Conservation (phyloP, 2,797 vertebrate species). For the Gastrophryne carolinensis region DNA sequence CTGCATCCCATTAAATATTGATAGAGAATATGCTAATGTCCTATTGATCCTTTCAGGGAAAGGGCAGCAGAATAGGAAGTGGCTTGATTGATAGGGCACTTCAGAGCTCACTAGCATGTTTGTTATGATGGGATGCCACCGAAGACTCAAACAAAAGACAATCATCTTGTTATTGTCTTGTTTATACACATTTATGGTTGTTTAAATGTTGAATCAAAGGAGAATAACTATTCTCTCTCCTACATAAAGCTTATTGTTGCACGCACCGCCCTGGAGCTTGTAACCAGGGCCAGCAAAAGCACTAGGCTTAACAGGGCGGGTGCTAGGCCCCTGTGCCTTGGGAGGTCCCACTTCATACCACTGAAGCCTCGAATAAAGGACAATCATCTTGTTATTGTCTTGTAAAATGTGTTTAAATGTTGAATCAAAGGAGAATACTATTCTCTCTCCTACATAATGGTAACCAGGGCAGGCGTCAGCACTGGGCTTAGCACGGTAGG, state of each 20-base stretch:
- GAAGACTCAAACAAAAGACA: conserved; percentile 9
- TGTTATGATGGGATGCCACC: conserved; percentile 55
- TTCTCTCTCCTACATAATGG: too few species aligned
- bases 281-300: too few species aligned
- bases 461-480: too few species aligned
- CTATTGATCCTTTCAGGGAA: conserved; percentile 75
- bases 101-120: conserved; percentile 64
- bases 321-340: too few species aligned
- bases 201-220: neutral
- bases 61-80: conserved; percentile 64
- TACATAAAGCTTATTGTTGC: too few species aligned
- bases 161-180: neutral
- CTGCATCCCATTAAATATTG: conserved; percentile 87
- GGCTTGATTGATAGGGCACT: conserved; percentile 61
- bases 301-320: too few species aligned
- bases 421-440: too few species aligned
- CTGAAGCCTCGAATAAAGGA: conserved; percentile 36
- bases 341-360: too few species aligned
- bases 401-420: neutral
- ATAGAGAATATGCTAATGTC: conserved; percentile 85
- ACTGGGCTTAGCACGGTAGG: too few species aligned
- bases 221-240: too few species aligned
- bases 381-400: neutral
- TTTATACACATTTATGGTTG: conserved; percentile 6
- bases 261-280: too few species aligned